Conservation (phyloP, 2,113 vertebrate genomes). For the Indri indri region DNA sequence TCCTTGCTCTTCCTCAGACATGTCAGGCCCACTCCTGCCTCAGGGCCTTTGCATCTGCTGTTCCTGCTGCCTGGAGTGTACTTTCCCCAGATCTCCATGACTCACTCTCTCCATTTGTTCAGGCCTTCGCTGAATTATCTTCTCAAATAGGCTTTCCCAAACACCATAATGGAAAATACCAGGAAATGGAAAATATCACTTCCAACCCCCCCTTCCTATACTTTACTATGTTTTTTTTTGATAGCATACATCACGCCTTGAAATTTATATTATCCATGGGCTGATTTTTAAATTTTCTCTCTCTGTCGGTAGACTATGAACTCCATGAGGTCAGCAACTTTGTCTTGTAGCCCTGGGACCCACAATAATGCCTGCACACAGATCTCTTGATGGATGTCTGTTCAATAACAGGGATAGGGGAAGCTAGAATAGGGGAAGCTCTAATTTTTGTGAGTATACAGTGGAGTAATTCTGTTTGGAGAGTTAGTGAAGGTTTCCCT, state of each 20-base stretch:
- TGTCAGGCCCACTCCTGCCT: background rate
- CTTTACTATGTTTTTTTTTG: background rate
- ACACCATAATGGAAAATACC: background rate
- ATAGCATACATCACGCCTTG: background rate
- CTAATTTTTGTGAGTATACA: background rate
- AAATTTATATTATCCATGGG: background rate
- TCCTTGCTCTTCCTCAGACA: background rate
- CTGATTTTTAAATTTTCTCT: background rate
- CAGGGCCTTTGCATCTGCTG: background rate
- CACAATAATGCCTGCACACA: background rate
- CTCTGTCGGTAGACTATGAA: background rate
- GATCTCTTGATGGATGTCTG: background rate
- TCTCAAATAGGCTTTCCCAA: background rate
- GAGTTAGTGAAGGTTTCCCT: background rate
- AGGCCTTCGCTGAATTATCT: background rate
- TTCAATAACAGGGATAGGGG: background rate
- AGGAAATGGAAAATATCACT: background rate
- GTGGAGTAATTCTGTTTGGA: background rate
- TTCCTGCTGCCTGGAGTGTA: background rate
- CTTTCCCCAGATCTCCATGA: background rate
- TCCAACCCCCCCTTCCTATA: background rate
- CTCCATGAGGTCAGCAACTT: background rate
- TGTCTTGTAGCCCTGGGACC: background rate
- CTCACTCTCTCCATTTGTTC: background rate
- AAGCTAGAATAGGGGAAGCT: background rate